Evolutionary conservation across 2,797 vertebrate species (phyloP).

Genomic region (Notolepis coatsorum): DNA sequence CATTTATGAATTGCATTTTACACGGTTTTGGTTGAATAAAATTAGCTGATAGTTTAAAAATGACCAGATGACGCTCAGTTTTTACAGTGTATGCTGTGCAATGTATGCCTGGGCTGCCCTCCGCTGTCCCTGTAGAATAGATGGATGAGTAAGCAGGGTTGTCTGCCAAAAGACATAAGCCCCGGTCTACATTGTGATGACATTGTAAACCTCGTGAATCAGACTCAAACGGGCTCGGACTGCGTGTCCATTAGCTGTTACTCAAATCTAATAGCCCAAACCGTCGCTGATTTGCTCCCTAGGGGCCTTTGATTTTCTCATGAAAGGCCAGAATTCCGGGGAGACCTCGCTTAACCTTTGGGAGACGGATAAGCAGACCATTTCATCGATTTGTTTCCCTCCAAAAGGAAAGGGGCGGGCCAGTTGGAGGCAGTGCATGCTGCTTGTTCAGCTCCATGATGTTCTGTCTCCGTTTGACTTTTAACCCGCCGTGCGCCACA

Average conservation of each 20-base stretch:
- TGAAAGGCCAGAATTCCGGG: conserved; percentile 64
- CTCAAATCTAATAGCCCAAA: conserved; percentile 62
- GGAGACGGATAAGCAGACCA: conserved; percentile 67
- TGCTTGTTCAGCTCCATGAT: conserved; percentile 13
- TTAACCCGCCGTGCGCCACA: no score
- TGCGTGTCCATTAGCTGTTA: conserved; percentile 48
- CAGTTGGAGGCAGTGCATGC: conserved; percentile 32
- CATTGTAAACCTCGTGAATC: conserved; percentile 40
- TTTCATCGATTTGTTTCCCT: conserved; percentile 64
- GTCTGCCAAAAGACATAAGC: conserved; percentile 52
- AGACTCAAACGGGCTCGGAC: conserved; percentile 48
- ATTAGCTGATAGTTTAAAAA: no score
- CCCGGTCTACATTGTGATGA: conserved; percentile 45
- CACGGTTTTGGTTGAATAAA: no score
- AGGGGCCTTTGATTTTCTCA: conserved; percentile 62
- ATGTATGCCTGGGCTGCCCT: conserved; percentile 23
- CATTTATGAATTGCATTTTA: no score
- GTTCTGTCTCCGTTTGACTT: conserved; percentile 12
- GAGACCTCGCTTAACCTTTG: conserved; percentile 74
- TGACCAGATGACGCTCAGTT: no score
- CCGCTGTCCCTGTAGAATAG: conserved; percentile 46
- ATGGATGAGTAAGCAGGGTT: conserved; percentile 62
- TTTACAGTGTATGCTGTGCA: conserved; percentile 16
- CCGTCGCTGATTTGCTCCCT: conserved; percentile 54
- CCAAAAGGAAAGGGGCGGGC: conserved; percentile 46